Evolutionary conservation across 2,113 vertebrate species (phyloP).

Genomic region (Bufo bufo): DNA sequence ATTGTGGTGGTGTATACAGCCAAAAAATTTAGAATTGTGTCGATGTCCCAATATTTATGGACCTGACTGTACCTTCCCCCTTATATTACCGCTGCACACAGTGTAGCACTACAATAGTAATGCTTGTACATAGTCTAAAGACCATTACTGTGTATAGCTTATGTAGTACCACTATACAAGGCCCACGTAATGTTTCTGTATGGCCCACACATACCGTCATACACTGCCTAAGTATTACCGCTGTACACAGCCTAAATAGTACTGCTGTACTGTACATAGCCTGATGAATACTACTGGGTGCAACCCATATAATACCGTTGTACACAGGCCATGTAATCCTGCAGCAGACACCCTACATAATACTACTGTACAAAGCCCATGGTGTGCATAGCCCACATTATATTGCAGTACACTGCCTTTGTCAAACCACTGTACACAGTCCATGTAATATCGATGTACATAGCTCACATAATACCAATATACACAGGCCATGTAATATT

Average conservation of each 20-base stretch:
- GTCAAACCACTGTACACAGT: not conserved
- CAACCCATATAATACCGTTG: not conserved
- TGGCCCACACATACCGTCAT: not conserved
- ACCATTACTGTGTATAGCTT: too few species aligned
- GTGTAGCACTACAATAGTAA: too few species aligned
- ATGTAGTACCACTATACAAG: too few species aligned
- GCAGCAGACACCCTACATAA: not conserved
- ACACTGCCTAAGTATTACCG: not conserved
- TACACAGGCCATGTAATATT: not conserved
- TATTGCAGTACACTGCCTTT: not conserved
- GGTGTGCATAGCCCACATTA: not conserved
- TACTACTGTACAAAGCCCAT: not conserved
- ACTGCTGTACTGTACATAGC: not conserved
- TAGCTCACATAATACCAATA: not conserved
- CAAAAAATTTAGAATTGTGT: too few species aligned
- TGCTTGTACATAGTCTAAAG: too few species aligned
- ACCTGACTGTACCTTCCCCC: too few species aligned
- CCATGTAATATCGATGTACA: not conserved
- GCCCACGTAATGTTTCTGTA: too few species aligned
- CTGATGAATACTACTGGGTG: not conserved
- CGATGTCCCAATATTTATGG: too few species aligned
- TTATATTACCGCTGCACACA: too few species aligned
- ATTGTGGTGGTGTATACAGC: too few species aligned
- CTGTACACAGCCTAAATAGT: not conserved
- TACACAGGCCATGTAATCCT: not conserved